Evolutionary conservation across 37 sponge, comb jelly and placozoan species (phyloP).

Genomic region (Oscarella lobularis): DNA sequence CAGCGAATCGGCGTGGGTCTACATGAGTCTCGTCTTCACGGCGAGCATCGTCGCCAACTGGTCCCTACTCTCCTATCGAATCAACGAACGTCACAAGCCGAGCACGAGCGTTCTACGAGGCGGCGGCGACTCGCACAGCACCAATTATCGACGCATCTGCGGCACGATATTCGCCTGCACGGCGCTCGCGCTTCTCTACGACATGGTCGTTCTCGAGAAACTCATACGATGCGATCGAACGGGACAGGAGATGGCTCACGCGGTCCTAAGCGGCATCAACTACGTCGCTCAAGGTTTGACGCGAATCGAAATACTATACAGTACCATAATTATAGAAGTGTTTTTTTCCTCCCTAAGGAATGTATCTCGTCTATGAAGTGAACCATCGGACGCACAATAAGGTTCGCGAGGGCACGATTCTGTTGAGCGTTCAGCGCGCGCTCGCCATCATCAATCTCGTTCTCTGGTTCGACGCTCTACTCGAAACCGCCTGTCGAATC

Average conservation of each 20-base stretch:
- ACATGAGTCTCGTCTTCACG: background rate
- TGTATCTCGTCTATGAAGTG: background rate
- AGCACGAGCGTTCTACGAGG: background rate
- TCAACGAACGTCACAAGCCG: background rate
- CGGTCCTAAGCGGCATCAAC: background rate
- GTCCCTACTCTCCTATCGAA: background rate
- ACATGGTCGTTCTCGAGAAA: background rate
- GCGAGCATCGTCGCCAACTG: background rate
- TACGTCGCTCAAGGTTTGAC: background rate
- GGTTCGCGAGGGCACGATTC: background rate
- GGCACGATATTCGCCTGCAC: background rate
- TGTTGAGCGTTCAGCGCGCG: background rate
- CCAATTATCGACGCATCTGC: background rate
- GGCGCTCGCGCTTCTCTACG: background rate
- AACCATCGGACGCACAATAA: background rate
- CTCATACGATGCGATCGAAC: background rate
- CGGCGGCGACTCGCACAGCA: background rate
- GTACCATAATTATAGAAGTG: background rate
- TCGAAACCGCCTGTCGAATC: background rate
- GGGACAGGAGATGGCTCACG: background rate
- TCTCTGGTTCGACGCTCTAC: background rate
- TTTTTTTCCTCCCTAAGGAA: background rate
- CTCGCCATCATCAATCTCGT: background rate
- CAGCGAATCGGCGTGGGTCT: background rate
- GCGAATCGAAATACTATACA: background rate